Evolutionary conservation across 2,888 invertebrate species (phyloP), one percentile per base, ranked within the genome.

Genomic region (Pterostichus niger): DNA sequence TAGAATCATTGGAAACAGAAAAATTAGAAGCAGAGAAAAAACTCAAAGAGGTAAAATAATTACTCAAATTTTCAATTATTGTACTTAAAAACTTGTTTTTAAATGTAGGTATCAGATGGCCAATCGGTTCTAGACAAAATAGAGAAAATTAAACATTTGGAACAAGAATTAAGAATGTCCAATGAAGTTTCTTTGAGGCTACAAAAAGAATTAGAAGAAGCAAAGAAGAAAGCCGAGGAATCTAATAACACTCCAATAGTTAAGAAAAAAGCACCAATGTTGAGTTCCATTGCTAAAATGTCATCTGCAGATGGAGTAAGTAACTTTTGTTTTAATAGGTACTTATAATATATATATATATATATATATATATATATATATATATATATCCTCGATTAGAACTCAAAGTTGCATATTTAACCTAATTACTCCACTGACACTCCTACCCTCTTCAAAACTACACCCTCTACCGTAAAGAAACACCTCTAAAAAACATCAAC

Each of bases 1-100:
- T 95, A 77, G 97, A 97, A 81, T 95, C 97, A 87, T 90, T 97
- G 24, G 98, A 98, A 88, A 93, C 93, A 71, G 98, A 99, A 86
- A 96, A 97, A 87, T 92, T 92, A 68, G 94, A 95, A 86, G 90
- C 93, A 59, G 95, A 95, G 86, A 94, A 93, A 87, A 94, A 94
- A 89, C 91, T 94, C 84, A 92, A 93, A 85, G 92, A 92, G 87
- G 92, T 92, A 88, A 86, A 84, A 85, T n/a, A 40, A 40, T 31
- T 13, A 64, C 64, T 35, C 5, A 64, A 64, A 33, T 64, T 64
- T 59, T 68, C 40, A 52, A 59, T 73, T 1, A 13, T 56, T 56
- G 5, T 56, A 17, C 11, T n/a, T 13, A 52, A 3, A 2, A 17
- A 6, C 10, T 56, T 56, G 3, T 6, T 46, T 46, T 46, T 79